phyloP scores from a whole-genome alignment of 1,140 invertebrate genomes.

The Drosophila sp. region DNA sequence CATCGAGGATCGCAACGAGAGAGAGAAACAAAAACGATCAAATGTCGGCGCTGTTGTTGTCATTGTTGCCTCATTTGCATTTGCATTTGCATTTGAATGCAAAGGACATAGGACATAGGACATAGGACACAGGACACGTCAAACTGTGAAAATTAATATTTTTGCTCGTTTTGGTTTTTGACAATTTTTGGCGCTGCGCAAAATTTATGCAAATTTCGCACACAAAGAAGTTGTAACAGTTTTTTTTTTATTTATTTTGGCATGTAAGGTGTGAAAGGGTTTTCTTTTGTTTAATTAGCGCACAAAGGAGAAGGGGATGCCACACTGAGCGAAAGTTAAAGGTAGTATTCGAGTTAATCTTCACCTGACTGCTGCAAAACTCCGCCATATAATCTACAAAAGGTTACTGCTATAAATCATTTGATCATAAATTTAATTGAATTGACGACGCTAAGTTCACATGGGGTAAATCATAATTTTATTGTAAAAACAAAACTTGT shows the following conservation, averaged over 20 bases:
- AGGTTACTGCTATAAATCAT: constrained; percentile 13
- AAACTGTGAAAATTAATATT: constrained; percentile 82
- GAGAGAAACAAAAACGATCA: constrained; percentile 69
- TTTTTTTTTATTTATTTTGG: constrained; percentile 46
- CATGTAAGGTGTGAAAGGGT: constrained; percentile 74
- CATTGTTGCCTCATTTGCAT: constrained; percentile 77
- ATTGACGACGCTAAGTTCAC: background rate
- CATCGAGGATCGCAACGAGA: constrained; percentile 39
- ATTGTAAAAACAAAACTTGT: background rate
- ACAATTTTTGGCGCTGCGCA: constrained; percentile 55
- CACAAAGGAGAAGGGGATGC: constrained; percentile 46
- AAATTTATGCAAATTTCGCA: constrained; percentile 79
- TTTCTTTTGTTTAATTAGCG: constrained; percentile 78
- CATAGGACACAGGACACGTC: constrained; percentile 55
- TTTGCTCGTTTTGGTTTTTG: constrained; percentile 69
- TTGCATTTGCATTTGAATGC: constrained; percentile 69
- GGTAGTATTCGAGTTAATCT: background rate
- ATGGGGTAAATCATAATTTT: background rate
- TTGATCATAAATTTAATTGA: background rate
- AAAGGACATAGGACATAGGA: constrained; percentile 38
- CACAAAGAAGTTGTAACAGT: constrained; percentile 78
- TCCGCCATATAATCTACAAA: background rate
- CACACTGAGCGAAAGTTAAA: constrained; percentile 21
- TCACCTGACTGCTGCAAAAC: background rate
- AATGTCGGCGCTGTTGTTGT: constrained; percentile 70